Evolutionary conservation across 2,113 vertebrate genomes (phyloP), one percentile per base, ranked within the genome.

Genomic region (Muntiacus reevesi): DNA sequence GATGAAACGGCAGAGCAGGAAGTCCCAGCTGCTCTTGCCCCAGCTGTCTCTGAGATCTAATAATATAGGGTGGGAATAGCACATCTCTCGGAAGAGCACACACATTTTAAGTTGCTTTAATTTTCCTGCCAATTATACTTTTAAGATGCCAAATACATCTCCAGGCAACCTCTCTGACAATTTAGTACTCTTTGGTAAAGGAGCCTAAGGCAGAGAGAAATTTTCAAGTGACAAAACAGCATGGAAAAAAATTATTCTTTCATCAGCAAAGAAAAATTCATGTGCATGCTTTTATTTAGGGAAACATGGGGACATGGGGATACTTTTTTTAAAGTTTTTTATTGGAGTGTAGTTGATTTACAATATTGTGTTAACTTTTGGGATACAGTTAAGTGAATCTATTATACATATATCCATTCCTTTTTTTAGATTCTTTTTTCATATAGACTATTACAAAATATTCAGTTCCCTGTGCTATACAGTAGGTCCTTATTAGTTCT

Each of bases 51-150:
- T 91, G 81, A 96, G 67, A n/a, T 28, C 96, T 96, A 98, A 94
- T 98, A 98, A 97, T 87, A 54, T 0, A 86, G 86, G 81, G 84
- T 93, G 16, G 86, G 78, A 97, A 97, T 83, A 97, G 55, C 27
- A 95, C 52, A 52, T 94, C 23, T 95, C 64, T 57, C 97, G 54
- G 96, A 95, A 96, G 45, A 74, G 84, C 52, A n/a, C 17, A 95
- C 76, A 95, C 97, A 97, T 97, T 92, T 93, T 96, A 79, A 96
- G 50, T 84, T 97, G 93, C 91, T 98, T 98, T 97, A 96, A 97
- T 97, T 88, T 91, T 95, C 97, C 55, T 97, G 86, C 87, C 96
- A 97, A 91, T 96, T 97, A 97, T 91, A 94, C 30, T 40, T 96
- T 89, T 91, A 97, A 92, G 86, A 94, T 97, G 94, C 85, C 94